These are phyloP conservation scores for Tipula helvola DNA, from an alignment of 2,888 invertebrate species.

Conservation along the genomic window DNA sequence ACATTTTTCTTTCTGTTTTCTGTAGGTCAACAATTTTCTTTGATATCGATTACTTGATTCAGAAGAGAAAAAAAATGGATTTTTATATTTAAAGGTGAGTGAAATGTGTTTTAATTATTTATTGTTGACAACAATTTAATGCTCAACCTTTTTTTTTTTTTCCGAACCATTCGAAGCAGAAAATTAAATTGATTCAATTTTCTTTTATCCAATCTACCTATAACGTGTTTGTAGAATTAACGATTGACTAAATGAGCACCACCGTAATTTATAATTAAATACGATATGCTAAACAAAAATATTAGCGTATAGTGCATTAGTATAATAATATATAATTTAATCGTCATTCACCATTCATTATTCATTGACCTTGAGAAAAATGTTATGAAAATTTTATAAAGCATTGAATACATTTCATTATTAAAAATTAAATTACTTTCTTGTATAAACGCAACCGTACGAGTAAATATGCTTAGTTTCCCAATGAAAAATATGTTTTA, in stretches of 20 bases:
- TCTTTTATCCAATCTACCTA: neutral
- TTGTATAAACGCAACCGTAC: neutral
- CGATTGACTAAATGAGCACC: neutral
- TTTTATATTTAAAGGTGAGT: neutral
- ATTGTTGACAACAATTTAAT: neutral
- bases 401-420: neutral
- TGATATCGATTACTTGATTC: neutral
- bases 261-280: too few species aligned
- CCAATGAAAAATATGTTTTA: neutral
- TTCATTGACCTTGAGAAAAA: neutral
- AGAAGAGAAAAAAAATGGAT: neutral
- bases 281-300: too few species aligned
- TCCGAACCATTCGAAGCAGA: neutral
- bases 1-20: neutral
- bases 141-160: neutral
- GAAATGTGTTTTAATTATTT: neutral
- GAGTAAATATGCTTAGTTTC: neutral
- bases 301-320: neutral
- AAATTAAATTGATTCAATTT: neutral
- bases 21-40: neutral
- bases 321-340: neutral
- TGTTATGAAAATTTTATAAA: neutral
- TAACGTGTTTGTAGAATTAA: neutral
- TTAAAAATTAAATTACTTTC: neutral
- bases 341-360: neutral